phyloP scores from a whole-genome alignment of 2,113 vertebrate genomes.

The Puma concolor region DNA sequence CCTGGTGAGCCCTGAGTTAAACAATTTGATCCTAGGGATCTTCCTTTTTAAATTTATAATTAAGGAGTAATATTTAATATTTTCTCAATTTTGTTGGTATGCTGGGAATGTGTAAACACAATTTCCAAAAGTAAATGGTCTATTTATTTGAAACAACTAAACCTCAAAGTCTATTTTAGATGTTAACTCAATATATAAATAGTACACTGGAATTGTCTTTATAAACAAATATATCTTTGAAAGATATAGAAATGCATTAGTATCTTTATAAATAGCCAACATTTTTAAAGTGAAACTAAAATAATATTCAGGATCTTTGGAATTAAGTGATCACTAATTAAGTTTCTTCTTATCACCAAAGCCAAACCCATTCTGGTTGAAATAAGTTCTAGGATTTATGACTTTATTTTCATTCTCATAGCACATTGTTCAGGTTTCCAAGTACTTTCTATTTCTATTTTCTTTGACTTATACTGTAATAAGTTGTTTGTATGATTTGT shows the following conservation, averaged over 20 bases:
- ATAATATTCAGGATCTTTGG: background rate
- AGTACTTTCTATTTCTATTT: background rate
- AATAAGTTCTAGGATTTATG: background rate
- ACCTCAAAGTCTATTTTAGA: background rate
- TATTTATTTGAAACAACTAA: background rate
- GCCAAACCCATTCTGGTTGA: background rate
- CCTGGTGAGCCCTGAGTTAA: background rate
- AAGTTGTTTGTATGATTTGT: background rate
- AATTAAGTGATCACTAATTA: background rate
- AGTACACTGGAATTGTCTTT: background rate
- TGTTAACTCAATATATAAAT: background rate
- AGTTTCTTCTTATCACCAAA: background rate
- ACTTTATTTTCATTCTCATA: background rate
- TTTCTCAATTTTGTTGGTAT: background rate
- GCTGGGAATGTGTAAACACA: background rate
- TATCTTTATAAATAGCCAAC: background rate
- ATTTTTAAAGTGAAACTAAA: background rate
- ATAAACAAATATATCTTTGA: background rate
- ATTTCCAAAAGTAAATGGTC: background rate
- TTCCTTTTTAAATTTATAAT: background rate
- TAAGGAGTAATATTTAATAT: background rate
- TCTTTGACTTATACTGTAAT: background rate
- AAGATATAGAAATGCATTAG: background rate
- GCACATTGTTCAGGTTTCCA: background rate
- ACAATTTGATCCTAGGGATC: background rate